Percentiles rank a stretch among this genome's conserved stretches.
These are phyloP conservation scores for Ianthella basta DNA, from an alignment of 37 sponge, comb jelly and placozoan species.

Conservation along the genomic window DNA sequence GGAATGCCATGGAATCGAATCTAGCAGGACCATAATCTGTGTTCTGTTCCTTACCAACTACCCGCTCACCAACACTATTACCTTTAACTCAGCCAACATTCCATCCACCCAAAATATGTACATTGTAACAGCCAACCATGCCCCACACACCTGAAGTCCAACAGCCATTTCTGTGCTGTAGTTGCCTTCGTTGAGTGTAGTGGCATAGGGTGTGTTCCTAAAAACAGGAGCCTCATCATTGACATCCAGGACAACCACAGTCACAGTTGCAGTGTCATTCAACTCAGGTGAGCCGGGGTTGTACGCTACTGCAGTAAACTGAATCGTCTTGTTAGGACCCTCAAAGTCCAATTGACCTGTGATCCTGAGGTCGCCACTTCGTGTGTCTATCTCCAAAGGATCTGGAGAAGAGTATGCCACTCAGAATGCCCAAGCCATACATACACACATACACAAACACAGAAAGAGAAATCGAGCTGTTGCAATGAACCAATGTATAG, in stretches of 20 bases:
- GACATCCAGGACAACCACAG: constrained; percentile 53
- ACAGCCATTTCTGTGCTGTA: not conserved
- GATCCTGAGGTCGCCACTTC: constrained; percentile 54
- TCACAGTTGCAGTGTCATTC: constrained; percentile 58
- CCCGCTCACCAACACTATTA: no score
- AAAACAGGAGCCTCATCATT: constrained; percentile 78
- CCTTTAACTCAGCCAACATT: no score
- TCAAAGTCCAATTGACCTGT: constrained; percentile 52
- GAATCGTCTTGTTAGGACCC: not conserved
- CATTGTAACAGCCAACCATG: no score
- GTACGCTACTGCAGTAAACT: constrained; percentile 50
- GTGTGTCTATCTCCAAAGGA: constrained; percentile 32
- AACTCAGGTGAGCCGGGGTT: constrained; percentile 45
- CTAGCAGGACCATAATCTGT: no score
- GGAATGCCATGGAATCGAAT: no score
- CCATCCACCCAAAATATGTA: no score
- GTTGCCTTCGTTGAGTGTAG: not conserved
- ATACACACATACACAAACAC: no score
- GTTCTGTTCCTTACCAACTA: no score
- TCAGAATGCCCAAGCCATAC: constrained; percentile 31
- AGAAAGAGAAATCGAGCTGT: no score
- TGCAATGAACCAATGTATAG: no score
- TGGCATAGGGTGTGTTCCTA: constrained; percentile 10
- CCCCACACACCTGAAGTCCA: no score
- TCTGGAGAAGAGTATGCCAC: constrained; percentile 57